These are phyloP conservation scores for Tachina grossa DNA, from an alignment of 2,888 invertebrate species.

Conservation along the genomic window DNA sequence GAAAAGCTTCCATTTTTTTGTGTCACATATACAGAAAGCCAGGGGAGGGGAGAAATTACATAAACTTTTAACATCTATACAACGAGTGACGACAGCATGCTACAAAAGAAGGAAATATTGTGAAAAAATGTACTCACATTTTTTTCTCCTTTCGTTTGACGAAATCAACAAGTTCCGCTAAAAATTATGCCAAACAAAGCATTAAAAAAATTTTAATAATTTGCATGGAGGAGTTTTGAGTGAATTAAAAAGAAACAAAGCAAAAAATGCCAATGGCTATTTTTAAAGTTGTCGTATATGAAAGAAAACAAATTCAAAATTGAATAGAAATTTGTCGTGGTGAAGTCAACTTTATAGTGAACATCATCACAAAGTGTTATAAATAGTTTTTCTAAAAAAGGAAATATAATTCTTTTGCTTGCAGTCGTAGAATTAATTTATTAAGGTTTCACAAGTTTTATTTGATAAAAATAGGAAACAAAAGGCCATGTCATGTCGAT, in stretches of 20 bases:
- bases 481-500: too few species aligned
- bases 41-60: background rate
- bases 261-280: constrained; percentile 35
- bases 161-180: constrained; percentile 68
- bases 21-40: constrained; percentile 44
- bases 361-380: too few species aligned
- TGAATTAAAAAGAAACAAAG: constrained; percentile 17
- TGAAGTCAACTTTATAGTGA: background rate
- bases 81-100: constrained; percentile 56
- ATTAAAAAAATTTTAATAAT: constrained; percentile 34
- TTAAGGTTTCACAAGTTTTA: too few species aligned
- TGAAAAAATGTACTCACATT: background rate
- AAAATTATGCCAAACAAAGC: constrained; percentile 34
- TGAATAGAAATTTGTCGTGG: background rate
- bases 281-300: constrained; percentile 32
- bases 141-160: background rate
- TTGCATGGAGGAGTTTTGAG: constrained; percentile 34
- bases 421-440: too few species aligned
- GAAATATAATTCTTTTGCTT: too few species aligned
- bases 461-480: too few species aligned
- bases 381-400: too few species aligned
- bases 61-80: constrained; percentile 33
- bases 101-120: constrained; percentile 45
- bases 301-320: background rate
- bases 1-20: constrained; percentile 63